Evolutionary conservation across 2,113 vertebrate species (phyloP), one percentile per base, ranked within the genome.

Genomic region (Fregata magnificens): DNA sequence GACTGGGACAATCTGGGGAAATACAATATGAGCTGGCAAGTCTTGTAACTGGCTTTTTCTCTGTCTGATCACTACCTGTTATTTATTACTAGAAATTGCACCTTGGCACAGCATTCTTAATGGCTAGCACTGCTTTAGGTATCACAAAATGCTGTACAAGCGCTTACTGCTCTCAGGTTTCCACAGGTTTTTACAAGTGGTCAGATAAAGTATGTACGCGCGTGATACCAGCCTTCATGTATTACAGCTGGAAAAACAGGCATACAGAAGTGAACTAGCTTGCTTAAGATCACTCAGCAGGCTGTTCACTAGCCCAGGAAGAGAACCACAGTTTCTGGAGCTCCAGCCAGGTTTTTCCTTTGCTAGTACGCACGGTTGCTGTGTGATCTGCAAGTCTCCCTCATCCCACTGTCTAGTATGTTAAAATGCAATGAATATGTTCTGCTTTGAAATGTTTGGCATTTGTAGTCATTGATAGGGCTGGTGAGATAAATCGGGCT

Each of bases 361-460:
- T 76, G 47, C 62, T 47, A 16, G 42, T 26, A 29, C 11, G 5
- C 0, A 0, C 0, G 1, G 20, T 42, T 87, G 56, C 56, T 47
- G 4, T 36, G 52, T 50, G 42, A 45, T 63, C 71, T 71, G 12
- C 55, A 74, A 49, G 32, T 79, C 66, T 78, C 56, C 55, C 45
- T 55, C 45, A 24, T 63, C 38, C 53, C 17, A 3, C 69, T 70
- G 25, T 18, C 13, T 28, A 63, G n/a, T 58, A 21, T 12, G 28
- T 71, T 71, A 56, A 72, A 94, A 63, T 19, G 42, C 61, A 76
- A 31, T 32, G 19, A 89, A 66, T 45, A 10, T 11, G 9, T 59
- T 90, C 56, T 85, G 80, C 76, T 78, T 84, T 58, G 59, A 91
- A 78, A 70, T 69, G 20, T 69, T 71, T 47, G n/a, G 58, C 11